Base-by-base conservation (phyloP, 2,888 invertebrate genomes). In the Suillia variegata region DNA sequence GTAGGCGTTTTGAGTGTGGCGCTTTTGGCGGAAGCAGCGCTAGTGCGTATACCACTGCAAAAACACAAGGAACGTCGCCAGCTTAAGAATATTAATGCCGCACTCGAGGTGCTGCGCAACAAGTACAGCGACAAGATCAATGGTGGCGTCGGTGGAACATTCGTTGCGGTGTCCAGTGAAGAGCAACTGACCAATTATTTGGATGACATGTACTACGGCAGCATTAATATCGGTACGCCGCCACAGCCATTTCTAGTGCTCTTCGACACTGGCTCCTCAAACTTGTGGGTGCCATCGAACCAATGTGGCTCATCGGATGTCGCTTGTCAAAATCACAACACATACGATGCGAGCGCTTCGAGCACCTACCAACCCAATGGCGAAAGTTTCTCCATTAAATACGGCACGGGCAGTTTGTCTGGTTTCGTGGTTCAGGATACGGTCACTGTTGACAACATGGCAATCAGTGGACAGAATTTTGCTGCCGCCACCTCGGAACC, bases 241-340 rank as follows among this genome's bases (percentile, higher is more conserved):
- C 89, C 93, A 53, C 98, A 98, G 84, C 84, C 83, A 10, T 98
- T 98, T 84, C 90, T 89, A 75, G 97, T 98, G 61, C 90, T 98
- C 66, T 99, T 99, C 84, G 98, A 99, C 83, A 98, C 98, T 0
- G 98, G 98, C 63, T 98, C 98, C 26, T 96, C 98, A 54, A 98
- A 99, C 83, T 86, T 99, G 64, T 99, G 98, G 98, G 90, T 99
- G 61, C 98, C 98, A 12, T 97, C 97, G 24, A 94, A 95, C 84
- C 90, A 94, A 79, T 99, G 98, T 82, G 88, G 92, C 79, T 87
- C 87, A 80, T 90, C 92, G 56, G 96, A 96, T 80, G 91, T 96
- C 70, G 96, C 97, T 33, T 96, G 95, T 83, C 83, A 93, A 93
- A 80, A 87, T 92, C 98, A 98, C 83, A 90, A 93, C 80, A 97